Percentiles rank a stretch among this genome's conserved stretches.
These are phyloP conservation scores for Procambarus virginalis DNA, from an alignment of 1,140 invertebrate species.

Conservation along the genomic window DNA sequence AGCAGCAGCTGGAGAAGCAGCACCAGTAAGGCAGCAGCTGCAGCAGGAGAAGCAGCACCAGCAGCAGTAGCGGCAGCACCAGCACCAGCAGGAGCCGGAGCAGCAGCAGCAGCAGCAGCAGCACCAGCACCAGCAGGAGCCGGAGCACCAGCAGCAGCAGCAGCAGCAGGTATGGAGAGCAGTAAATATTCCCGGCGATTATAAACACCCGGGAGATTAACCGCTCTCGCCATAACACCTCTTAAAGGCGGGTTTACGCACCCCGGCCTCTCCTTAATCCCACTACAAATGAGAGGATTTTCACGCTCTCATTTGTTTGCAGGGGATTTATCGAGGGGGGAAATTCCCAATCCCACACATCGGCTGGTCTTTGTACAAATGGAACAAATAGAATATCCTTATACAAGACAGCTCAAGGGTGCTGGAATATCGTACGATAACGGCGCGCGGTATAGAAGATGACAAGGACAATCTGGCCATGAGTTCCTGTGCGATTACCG, in stretches of 20 bases:
- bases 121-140: no score
- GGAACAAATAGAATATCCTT: not conserved
- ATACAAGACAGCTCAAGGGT: no score
- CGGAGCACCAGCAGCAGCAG: not conserved
- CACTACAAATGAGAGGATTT: slow-evolving; percentile 54
- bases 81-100: not conserved
- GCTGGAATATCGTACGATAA: no score
- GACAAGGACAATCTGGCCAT: no score
- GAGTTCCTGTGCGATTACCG: not conserved
- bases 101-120: no score
- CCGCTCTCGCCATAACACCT: slow-evolving; percentile 21
- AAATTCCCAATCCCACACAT: not conserved
- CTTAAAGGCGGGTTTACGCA: slow-evolving; percentile 6
- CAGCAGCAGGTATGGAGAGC: not conserved
- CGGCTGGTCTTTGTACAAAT: not conserved
- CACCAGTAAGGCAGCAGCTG: no score
- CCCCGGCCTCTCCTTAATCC: slow-evolving; percentile 20
- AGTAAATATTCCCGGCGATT: not conserved
- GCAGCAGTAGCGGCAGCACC: not conserved
- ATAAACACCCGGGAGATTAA: slow-evolving; percentile 4
- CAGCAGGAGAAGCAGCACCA: no score
- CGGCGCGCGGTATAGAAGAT: no score
- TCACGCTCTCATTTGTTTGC: slow-evolving; percentile 32
- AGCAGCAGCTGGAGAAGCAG: no score
- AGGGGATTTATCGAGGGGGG: slow-evolving; percentile 10